phyloP scores from a whole-genome alignment of 2,113 vertebrate species.

The Cheirogaleus medius region DNA sequence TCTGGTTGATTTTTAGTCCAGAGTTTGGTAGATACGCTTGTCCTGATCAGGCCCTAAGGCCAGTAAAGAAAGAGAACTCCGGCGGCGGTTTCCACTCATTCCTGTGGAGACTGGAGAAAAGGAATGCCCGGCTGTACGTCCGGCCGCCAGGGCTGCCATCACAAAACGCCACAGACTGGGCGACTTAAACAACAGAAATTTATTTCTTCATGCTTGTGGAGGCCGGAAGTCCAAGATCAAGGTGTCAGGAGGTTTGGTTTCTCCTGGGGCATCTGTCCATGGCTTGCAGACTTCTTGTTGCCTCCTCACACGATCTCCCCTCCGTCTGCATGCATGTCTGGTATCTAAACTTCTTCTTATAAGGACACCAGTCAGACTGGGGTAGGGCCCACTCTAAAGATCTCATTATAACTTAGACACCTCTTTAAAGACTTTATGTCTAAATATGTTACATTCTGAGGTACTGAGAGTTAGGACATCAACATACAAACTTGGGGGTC shows the following conservation, averaged over 20 bases:
- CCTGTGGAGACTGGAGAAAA: background rate
- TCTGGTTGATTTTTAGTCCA: background rate
- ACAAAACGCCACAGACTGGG: background rate
- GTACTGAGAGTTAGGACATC: background rate
- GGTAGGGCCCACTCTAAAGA: background rate
- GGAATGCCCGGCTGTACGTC: no score
- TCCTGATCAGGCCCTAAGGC: background rate
- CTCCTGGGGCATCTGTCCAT: background rate
- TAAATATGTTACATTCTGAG: background rate
- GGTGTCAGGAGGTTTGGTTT: background rate
- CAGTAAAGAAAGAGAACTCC: background rate
- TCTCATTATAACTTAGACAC: background rate
- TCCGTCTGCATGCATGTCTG: fast-evolving
- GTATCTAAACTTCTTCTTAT: background rate
- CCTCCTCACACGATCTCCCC: background rate
- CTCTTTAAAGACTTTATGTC: background rate
- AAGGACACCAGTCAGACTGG: background rate
- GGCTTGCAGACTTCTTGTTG: background rate
- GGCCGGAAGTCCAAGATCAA: background rate
- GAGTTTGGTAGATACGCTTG: background rate
- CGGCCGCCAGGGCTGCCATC: background rate
- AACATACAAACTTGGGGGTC: background rate
- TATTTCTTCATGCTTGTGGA: background rate
- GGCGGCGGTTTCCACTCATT: background rate
- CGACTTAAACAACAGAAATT: background rate